Conservation (phyloP, 2,113 vertebrate species). For the Shinisaurus crocodilurus region DNA sequence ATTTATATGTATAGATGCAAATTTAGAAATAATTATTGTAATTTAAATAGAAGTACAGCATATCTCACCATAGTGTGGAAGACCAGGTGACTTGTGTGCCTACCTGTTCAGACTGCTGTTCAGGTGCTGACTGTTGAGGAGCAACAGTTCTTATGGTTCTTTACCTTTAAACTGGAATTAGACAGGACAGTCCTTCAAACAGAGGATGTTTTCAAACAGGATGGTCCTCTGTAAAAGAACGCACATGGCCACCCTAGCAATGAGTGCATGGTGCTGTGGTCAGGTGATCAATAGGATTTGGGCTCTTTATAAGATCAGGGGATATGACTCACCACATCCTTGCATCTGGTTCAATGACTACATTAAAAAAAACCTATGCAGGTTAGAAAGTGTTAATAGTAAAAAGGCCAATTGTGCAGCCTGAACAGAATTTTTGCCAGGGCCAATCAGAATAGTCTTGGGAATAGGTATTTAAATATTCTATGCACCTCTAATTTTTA, state of each 20-base stretch:
- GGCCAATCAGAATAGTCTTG: not conserved
- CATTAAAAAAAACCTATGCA: constrained; percentile 18
- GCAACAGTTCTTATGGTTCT: too few relatives aligned
- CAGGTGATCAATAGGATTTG: not conserved
- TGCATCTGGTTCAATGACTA: not conserved
- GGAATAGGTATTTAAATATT: not conserved
- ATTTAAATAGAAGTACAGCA: too few relatives aligned
- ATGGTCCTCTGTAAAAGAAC: too few relatives aligned
- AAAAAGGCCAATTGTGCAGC: not conserved
- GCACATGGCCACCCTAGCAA: not conserved
- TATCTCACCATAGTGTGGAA: too few relatives aligned
- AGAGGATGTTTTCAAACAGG: too few relatives aligned
- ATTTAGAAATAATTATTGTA: too few relatives aligned
- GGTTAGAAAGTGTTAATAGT: not conserved
- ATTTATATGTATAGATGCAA: too few relatives aligned
- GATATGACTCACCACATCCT: not conserved
- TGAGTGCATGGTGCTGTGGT: not conserved
- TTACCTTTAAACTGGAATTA: too few relatives aligned
- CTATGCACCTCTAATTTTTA: not conserved
- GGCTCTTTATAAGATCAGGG: not conserved
- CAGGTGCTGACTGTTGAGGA: too few relatives aligned
- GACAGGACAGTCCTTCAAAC: too few relatives aligned
- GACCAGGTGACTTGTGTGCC: too few relatives aligned
- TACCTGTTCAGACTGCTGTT: too few relatives aligned
- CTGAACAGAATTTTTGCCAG: constrained; percentile 9